Conservation (phyloP, 2,797 vertebrate genomes). For the Enteromius treurensis region DNA sequence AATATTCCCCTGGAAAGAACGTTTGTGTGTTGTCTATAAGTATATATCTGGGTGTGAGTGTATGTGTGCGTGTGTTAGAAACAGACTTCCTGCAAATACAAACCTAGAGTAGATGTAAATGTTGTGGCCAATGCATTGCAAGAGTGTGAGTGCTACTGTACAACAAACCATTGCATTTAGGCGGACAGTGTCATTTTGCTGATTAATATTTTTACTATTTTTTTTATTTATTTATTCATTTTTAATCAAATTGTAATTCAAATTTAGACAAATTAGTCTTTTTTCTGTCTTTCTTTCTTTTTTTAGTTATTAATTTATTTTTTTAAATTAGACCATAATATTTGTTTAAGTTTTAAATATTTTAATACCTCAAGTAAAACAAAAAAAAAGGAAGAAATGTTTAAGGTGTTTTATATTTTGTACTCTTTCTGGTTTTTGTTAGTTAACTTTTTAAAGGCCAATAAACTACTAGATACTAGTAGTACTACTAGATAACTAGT, state of each 20-base stretch:
- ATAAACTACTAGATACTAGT: background rate
- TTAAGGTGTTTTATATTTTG: background rate
- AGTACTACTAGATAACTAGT: background rate
- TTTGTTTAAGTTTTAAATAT: background rate
- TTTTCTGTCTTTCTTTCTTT: background rate
- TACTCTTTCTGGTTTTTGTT: background rate
- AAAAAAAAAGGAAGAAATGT: background rate
- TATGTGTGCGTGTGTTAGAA: background rate
- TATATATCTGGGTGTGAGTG: background rate
- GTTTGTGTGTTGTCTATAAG: background rate
- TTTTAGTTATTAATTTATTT: background rate
- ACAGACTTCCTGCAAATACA: constrained; percentile 5
- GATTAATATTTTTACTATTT: background rate
- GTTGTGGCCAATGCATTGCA: background rate
- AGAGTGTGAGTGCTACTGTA: background rate
- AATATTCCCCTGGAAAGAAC: constrained; percentile 24
- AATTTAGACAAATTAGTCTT: background rate
- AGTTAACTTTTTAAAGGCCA: background rate
- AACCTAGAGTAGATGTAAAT: background rate
- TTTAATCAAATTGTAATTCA: background rate
- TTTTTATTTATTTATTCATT: background rate
- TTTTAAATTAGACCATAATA: background rate
- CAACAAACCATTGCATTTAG: background rate
- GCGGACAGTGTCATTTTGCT: background rate
- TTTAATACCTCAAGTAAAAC: background rate